These are phyloP conservation scores for Myiagra hebetior DNA, from an alignment of 2,113 vertebrate species.

Conservation along the genomic window DNA sequence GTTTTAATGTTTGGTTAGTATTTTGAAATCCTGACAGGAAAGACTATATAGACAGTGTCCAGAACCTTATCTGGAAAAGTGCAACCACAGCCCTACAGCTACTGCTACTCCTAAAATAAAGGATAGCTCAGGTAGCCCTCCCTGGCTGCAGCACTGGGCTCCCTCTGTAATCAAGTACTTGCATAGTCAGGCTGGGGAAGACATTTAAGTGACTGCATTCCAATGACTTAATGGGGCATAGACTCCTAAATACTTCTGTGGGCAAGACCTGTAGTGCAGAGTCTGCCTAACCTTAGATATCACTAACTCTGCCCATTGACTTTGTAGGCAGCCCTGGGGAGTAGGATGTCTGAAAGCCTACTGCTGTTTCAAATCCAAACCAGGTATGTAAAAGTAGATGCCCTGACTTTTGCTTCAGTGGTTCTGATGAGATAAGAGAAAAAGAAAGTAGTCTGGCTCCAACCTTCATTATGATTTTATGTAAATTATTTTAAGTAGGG, in stretches of 20 bases:
- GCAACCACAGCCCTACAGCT: neutral
- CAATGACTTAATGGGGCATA: neutral
- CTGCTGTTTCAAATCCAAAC: constrained; percentile 31
- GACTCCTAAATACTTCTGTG: neutral
- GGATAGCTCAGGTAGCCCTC: neutral
- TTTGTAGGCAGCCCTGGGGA: constrained; percentile 23
- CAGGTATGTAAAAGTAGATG: constrained; percentile 11
- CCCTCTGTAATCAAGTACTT: neutral
- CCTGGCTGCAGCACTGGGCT: neutral
- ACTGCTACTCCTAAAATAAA: neutral
- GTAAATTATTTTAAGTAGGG: constrained; percentile 6
- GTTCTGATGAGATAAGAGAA: constrained; percentile 55
- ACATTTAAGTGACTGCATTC: neutral
- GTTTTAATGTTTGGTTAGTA: neutral
- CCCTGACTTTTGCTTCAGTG: constrained; percentile 45
- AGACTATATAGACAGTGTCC: neutral
- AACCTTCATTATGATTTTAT: constrained; percentile 57
- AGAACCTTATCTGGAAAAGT: neutral
- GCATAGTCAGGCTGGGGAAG: neutral
- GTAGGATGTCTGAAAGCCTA: constrained; percentile 46
- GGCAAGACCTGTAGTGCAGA: neutral
- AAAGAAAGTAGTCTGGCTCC: constrained; percentile 45
- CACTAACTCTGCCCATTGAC: constrained; percentile 1
- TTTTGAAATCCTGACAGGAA: neutral
- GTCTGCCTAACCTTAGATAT: constrained; percentile 6